Conservation (phyloP, 2,113 vertebrate species). For the Gulo gulo region DNA sequence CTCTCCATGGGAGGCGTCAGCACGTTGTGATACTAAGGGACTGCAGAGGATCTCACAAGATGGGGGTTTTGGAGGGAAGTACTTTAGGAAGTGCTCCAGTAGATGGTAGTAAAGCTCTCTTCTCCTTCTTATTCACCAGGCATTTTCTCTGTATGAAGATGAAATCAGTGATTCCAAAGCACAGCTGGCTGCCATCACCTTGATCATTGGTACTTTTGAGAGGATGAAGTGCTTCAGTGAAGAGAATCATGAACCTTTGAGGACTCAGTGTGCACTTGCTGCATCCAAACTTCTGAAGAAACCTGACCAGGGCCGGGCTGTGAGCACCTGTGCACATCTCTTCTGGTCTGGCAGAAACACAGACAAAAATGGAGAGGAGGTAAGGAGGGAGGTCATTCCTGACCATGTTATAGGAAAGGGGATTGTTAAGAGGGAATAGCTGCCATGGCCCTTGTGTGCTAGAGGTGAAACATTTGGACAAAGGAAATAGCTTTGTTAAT, state of each 20-base stretch:
- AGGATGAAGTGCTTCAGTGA: constrained; percentile 97
- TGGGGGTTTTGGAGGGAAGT: background rate
- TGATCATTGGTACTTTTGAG: constrained; percentile 99
- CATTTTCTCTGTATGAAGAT: constrained; percentile 98
- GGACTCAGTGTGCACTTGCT: constrained; percentile 96
- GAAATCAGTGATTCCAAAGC: constrained; percentile 99
- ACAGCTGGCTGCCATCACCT: constrained; percentile 97
- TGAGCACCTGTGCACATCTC: constrained; percentile 97
- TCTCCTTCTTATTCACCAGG: constrained; percentile 81
- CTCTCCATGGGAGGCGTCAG: background rate
- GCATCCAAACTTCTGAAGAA: constrained; percentile 99
- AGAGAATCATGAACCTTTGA: constrained; percentile 97
- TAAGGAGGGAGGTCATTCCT: constrained; percentile 62
- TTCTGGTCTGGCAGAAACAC: constrained; percentile 98
- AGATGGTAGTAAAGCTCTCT: background rate
- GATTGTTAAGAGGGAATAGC: accelerated
- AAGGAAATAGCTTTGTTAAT: background rate
- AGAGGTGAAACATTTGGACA: background rate
- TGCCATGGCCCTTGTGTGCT: background rate
- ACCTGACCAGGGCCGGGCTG: constrained; percentile 96
- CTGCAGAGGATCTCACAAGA: background rate
- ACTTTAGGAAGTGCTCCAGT: background rate
- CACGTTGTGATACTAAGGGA: background rate
- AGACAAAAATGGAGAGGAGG: constrained; percentile 96
- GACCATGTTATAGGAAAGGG: background rate